A percentile compares a stretch with the other conserved stretches of the same genome.
These are phyloP conservation scores for Sebastes ruberrimus DNA, from an alignment of 2,797 vertebrate genomes.

Conservation along the genomic window DNA sequence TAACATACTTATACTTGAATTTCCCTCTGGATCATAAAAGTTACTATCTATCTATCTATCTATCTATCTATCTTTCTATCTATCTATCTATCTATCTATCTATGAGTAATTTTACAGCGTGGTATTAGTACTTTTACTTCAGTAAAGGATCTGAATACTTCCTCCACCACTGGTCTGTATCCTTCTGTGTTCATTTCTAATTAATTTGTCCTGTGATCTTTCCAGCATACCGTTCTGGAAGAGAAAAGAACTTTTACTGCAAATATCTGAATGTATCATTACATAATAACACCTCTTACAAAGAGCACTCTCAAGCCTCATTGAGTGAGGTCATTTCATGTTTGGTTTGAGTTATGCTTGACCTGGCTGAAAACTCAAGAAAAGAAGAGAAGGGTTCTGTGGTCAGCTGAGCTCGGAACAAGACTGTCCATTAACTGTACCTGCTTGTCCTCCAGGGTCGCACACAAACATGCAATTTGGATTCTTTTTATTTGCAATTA, in stretches of 20 bases:
- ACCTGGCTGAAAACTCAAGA: not conserved
- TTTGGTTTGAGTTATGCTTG: not conserved
- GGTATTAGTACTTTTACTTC: no score
- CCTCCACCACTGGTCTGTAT: no score
- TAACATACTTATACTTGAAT: no score
- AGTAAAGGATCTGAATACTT: no score
- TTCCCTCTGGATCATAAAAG: no score
- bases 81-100: no score
- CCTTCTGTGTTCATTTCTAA: not conserved
- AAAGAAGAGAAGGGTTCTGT: not conserved
- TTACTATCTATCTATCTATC: no score
- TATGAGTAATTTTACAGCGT: no score
- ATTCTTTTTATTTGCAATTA: not conserved
- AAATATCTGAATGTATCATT: not conserved
- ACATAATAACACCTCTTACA: not conserved
- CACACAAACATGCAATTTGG: not conserved
- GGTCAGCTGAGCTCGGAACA: not conserved
- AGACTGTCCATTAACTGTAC: not conserved
- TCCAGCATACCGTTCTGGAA: not conserved
- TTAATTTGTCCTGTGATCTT: not conserved
- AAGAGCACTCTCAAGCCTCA: not conserved
- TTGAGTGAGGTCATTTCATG: not conserved
- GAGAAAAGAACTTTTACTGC: no score
- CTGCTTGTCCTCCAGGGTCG: not conserved
- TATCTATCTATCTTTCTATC: no score